Conservation (phyloP, 2,888 invertebrate species). For the Hirtodrosophila duncani region DNA sequence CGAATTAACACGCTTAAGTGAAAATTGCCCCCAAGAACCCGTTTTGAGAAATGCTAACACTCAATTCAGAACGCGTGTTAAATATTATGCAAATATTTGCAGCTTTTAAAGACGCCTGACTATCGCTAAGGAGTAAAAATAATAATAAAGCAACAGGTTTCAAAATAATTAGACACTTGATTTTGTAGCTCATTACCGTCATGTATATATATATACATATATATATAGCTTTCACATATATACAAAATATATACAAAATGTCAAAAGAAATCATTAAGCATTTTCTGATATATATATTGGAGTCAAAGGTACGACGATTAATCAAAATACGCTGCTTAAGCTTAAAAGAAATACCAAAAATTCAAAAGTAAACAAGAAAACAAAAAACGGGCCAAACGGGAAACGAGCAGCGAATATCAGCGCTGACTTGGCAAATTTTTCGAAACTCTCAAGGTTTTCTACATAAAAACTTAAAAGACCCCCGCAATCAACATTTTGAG, state of each 20-base stretch:
- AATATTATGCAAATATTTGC: conserved; percentile 62
- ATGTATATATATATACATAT: too few species aligned
- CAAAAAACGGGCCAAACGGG: conserved; percentile 10
- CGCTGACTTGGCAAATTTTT: conserved; percentile 19
- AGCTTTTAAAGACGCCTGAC: conserved; percentile 30
- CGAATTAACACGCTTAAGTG: conserved; percentile 61
- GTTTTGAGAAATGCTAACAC: conserved; percentile 38
- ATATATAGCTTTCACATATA: conserved; percentile 12
- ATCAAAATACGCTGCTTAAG: too few species aligned
- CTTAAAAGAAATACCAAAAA: conserved; percentile 3
- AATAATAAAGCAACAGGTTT: conserved; percentile 34
- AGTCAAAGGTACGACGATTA: too few species aligned
- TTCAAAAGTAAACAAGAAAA: conserved; percentile 9
- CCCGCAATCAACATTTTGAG: conserved; percentile 9
- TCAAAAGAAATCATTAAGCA: conserved; percentile 6
- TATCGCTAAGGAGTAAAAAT: conserved; percentile 15
- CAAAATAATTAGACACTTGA: too few species aligned
- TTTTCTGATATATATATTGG: neutral
- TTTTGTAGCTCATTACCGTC: too few species aligned
- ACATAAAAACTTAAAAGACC: neutral
- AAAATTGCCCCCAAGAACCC: conserved; percentile 55
- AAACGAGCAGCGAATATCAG: conserved; percentile 21
- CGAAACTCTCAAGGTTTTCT: conserved; percentile 22
- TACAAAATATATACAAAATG: conserved; percentile 11
- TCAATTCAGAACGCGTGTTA: conserved; percentile 6